Evolutionary conservation across 2,797 vertebrate genomes (phyloP).

Genomic region (Uromys caudimaculatus): DNA sequence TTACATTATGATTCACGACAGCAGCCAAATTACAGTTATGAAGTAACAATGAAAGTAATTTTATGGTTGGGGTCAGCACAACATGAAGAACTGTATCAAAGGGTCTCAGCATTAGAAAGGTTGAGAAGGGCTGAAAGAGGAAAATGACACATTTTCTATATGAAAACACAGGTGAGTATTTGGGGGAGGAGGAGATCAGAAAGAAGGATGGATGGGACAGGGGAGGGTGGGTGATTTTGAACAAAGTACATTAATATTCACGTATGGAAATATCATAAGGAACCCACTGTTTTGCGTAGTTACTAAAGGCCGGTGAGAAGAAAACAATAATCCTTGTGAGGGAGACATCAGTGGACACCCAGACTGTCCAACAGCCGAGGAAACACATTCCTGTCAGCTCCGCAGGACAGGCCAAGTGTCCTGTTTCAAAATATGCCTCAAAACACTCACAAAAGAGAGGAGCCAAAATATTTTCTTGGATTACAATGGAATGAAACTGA

Average conservation of each 20-base stretch:
- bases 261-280: neutral
- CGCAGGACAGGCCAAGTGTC: neutral
- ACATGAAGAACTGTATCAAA: neutral
- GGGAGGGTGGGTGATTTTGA: neutral
- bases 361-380: neutral
- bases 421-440: neutral
- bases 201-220: neutral
- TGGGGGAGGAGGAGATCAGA: neutral
- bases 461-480: neutral
- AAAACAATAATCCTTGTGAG: neutral
- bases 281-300: neutral
- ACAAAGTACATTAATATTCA: neutral
- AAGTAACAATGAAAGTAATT: neutral
- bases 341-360: neutral
- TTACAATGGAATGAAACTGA: neutral
- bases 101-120: neutral
- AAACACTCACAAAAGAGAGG: neutral
- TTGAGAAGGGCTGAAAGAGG: no score
- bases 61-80: neutral
- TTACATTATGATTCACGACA: neutral
- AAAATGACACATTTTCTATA: neutral
- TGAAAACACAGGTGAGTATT: neutral
- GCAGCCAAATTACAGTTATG: neutral
- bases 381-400: neutral
- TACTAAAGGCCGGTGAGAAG: neutral